phyloP scores from a whole-genome alignment of 2,888 invertebrate species.

The Oasisia sp. region DNA sequence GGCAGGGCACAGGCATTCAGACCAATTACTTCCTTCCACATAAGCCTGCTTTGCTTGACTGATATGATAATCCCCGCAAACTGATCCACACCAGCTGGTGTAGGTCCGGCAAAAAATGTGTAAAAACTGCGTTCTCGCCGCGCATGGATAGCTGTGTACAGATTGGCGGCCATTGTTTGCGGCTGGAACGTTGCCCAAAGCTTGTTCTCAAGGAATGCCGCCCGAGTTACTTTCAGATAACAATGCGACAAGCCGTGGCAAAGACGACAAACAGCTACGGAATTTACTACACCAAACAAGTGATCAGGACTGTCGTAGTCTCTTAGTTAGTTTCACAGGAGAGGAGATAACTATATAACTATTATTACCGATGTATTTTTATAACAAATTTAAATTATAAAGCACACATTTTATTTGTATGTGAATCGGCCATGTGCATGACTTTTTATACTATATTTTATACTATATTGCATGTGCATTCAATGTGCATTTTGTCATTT shows the following conservation, averaged over 20 bases:
- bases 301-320: background rate
- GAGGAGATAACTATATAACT: too few relatives aligned
- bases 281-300: background rate
- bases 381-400: too few relatives aligned
- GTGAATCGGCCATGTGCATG: too few relatives aligned
- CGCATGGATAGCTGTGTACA: background rate
- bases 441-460: too few relatives aligned
- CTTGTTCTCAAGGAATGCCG: background rate
- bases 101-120: background rate
- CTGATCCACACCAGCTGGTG: background rate
- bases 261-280: too few relatives aligned
- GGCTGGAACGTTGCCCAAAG: background rate
- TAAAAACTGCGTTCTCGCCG: background rate
- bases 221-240: background rate
- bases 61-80: background rate
- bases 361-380: too few relatives aligned
- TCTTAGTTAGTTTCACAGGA: too few relatives aligned
- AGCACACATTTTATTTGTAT: too few relatives aligned
- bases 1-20: too few relatives aligned
- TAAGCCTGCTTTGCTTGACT: background rate
- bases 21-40: background rate
- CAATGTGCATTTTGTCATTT: too few relatives aligned
- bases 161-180: background rate
- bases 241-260: background rate
- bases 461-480: too few relatives aligned